A percentile compares a stretch with the other conserved stretches of the same genome.
Conservation (phyloP, 2,888 invertebrate genomes). For the Nomada hirtipes region DNA sequence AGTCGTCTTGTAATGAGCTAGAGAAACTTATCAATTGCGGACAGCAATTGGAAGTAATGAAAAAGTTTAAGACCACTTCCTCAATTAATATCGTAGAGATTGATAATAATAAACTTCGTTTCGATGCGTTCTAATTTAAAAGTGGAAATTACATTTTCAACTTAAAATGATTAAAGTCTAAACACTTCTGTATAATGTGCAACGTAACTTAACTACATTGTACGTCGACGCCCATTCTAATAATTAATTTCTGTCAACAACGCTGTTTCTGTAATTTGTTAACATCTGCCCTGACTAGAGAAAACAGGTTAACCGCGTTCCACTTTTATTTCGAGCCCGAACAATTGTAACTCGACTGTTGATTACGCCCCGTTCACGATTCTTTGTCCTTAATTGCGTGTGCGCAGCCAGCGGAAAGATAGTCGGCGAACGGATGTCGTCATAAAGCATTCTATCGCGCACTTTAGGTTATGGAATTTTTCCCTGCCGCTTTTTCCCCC, state of each 20-base stretch:
- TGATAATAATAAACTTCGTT: too few species aligned
- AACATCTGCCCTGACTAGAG: neutral
- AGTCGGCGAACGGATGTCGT: neutral
- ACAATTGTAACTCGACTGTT: conserved; percentile 5
- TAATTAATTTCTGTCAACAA: neutral
- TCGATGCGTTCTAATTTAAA: too few species aligned
- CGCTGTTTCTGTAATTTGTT: neutral
- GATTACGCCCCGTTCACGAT: conserved; percentile 23
- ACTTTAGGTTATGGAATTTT: neutral
- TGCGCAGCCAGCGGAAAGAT: conserved; percentile 17
- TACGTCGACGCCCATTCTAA: neutral
- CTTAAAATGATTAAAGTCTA: too few species aligned
- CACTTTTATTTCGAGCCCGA: conserved; percentile 5
- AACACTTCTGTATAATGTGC: too few species aligned
- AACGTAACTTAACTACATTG: too few species aligned
- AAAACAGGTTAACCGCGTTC: neutral
- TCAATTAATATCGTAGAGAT: too few species aligned
- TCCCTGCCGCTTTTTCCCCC: neutral
- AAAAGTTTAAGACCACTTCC: too few species aligned
- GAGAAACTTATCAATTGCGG: too few species aligned
- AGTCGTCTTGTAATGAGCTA: too few species aligned
- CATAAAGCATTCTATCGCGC: neutral
- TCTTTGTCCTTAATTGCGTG: conserved; percentile 16
- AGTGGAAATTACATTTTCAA: too few species aligned
- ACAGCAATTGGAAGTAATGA: too few species aligned